Conservation (phyloP, 2,888 invertebrate species). For the Gibbula magus region DNA sequence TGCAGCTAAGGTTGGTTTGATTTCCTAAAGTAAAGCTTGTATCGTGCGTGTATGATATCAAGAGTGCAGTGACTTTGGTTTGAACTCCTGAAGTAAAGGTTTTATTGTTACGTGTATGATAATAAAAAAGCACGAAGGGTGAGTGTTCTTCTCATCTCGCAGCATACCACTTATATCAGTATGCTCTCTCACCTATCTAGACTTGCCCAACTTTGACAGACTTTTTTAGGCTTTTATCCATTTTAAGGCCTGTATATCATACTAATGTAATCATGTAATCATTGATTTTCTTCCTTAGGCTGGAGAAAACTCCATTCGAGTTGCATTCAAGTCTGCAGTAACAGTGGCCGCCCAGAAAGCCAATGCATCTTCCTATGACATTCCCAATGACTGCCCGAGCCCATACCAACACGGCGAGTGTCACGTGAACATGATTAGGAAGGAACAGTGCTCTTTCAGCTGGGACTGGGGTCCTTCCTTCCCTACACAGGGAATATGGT, state of each 20-base stretch:
- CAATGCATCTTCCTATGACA: conserved; percentile 49
- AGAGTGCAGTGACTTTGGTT: too few relatives aligned
- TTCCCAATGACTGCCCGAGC: conserved; percentile 87
- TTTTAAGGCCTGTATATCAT: not conserved
- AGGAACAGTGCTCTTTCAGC: conserved; percentile 87
- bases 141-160: too few relatives aligned
- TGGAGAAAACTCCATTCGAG: conserved; percentile 79
- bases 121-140: too few relatives aligned
- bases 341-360: conserved; percentile 77
- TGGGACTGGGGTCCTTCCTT: conserved; percentile 99
- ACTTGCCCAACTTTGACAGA: not conserved
- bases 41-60: too few relatives aligned
- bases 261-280: not conserved
- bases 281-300: conserved; percentile 38
- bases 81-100: too few relatives aligned
- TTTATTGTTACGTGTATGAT: too few relatives aligned
- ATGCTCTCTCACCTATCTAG: not conserved
- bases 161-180: too few relatives aligned
- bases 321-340: conserved; percentile 83
- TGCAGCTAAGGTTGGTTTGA: too few relatives aligned
- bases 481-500: conserved; percentile 95
- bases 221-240: not conserved
- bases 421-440: conserved; percentile 86
- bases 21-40: too few relatives aligned
- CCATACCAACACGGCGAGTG: conserved; percentile 89